These are phyloP conservation scores for Oophaga sylvatica DNA, from an alignment of 2,797 vertebrate species.

Conservation along the genomic window DNA sequence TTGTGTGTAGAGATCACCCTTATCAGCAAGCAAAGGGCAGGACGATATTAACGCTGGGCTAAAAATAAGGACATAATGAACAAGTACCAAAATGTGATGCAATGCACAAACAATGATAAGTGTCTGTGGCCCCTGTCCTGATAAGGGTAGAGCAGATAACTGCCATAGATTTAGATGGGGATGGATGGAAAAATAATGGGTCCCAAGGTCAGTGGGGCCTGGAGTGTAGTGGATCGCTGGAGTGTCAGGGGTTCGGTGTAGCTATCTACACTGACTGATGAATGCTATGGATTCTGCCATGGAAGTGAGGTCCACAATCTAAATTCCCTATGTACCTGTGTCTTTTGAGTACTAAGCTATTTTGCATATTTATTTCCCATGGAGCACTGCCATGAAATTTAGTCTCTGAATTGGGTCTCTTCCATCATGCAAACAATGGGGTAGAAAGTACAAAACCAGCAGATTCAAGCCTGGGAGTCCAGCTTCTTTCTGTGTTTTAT, in stretches of 20 bases:
- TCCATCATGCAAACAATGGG: too few species aligned
- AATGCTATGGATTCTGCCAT: neutral
- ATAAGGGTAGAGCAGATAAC: neutral
- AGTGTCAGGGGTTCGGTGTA: neutral
- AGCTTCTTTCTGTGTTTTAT: too few species aligned
- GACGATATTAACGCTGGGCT: neutral
- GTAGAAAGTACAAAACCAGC: too few species aligned
- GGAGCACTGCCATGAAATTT: too few species aligned
- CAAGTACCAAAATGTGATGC: neutral
- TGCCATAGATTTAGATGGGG: neutral
- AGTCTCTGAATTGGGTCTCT: too few species aligned
- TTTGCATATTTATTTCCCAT: too few species aligned
- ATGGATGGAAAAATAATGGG: neutral
- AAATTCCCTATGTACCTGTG: too few species aligned
- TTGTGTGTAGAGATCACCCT: neutral
- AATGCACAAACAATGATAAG: neutral
- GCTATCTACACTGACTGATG: neutral
- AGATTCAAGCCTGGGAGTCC: too few species aligned
- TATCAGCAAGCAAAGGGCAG: conserved; percentile 16
- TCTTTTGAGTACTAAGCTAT: too few species aligned
- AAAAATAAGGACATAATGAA: neutral
- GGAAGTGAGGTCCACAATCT: too few species aligned
- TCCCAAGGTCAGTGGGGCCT: neutral
- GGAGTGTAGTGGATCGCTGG: neutral
- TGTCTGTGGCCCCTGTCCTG: neutral